Conservation (phyloP, 2,797 vertebrate genomes). For the Poeciliopsis turneri region DNA sequence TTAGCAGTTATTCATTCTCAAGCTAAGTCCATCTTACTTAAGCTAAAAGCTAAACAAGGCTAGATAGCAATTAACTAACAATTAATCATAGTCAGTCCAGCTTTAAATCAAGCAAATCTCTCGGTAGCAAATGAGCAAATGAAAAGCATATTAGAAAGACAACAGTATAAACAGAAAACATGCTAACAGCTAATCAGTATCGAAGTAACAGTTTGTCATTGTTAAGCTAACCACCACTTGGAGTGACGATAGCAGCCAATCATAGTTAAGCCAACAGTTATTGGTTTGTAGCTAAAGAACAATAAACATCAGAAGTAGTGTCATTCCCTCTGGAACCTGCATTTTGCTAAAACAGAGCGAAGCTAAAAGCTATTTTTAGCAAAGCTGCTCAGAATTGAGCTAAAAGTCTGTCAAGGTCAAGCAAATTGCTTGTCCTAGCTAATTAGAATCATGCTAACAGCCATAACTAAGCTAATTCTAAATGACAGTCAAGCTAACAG, state of each 20-base stretch:
- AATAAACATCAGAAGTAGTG: not conserved
- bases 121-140: not conserved
- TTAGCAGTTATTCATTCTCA: not conserved
- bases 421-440: not conserved
- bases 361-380: not conserved
- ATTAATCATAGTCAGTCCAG: not conserved
- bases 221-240: not conserved
- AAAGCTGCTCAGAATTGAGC: not conserved
- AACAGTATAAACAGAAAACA: not conserved
- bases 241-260: not conserved
- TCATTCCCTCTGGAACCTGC: not conserved
- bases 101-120: not conserved
- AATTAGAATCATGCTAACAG: not conserved
- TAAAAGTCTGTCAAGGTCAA: not conserved
- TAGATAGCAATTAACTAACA: not conserved
- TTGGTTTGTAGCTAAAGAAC: not conserved
- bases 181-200: not conserved
- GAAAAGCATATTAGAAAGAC: no score
- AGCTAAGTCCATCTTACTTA: not conserved
- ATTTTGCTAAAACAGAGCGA: not conserved
- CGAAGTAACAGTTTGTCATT: not conserved
- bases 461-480: not conserved
- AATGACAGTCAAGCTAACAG: not conserved
- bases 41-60: not conserved
- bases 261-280: not conserved